phyloP scores from a whole-genome alignment of 1,140 invertebrate species.

The Bursaphelenchus mucronatus region DNA sequence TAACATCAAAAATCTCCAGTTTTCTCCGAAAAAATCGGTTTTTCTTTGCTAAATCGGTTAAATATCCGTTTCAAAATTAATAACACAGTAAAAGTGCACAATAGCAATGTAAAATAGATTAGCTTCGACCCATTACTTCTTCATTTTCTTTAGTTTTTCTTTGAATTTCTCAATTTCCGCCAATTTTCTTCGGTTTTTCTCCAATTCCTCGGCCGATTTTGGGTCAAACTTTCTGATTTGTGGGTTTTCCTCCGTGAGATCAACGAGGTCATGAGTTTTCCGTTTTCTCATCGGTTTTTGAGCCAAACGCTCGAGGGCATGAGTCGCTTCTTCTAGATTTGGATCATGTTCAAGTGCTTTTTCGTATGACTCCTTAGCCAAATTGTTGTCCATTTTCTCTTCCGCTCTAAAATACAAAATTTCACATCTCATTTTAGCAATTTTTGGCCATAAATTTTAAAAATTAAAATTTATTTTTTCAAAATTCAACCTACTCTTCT shows the following conservation, averaged over 20 bases:
- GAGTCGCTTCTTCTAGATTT: neutral
- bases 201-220: constrained; percentile 5
- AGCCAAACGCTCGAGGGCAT: neutral
- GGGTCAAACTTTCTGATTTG: neutral
- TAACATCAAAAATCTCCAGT: too few relatives aligned
- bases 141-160: neutral
- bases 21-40: too few relatives aligned
- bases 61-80: neutral
- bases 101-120: neutral
- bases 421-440: too few relatives aligned
- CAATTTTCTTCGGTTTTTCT: neutral
- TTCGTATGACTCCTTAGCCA: constrained; percentile 4
- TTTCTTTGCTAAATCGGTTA: too few relatives aligned
- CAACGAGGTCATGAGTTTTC: neutral
- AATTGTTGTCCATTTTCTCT: constrained; percentile 1
- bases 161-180: constrained; percentile 20
- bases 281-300: neutral
- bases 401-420: constrained; percentile 12
- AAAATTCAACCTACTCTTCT: constrained; percentile 12
- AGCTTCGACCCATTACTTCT: neutral
- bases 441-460: too few relatives aligned
- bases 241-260: neutral
- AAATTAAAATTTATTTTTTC: constrained; percentile 4
- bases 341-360: neutral
- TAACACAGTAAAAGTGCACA: constrained; percentile 1